phyloP scores from a whole-genome alignment of 2,888 invertebrate genomes.

The Pterobdella sp. region DNA sequence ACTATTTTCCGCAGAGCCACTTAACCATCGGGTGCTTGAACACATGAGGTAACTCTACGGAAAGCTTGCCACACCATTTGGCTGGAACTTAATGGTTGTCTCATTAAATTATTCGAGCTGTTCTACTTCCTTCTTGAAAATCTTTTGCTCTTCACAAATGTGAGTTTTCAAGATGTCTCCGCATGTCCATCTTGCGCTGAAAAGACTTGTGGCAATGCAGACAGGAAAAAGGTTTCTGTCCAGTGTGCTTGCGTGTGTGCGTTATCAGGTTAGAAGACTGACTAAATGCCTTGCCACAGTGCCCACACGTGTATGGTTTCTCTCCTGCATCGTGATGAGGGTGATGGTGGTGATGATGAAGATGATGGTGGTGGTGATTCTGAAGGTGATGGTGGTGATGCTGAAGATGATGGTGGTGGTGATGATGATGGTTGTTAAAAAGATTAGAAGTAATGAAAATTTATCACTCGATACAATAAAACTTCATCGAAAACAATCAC shows the following conservation, averaged over 20 bases:
- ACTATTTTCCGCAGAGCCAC: no score
- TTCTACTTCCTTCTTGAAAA: no score
- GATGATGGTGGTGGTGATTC: not conserved
- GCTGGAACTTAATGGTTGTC: no score
- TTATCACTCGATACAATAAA: no score
- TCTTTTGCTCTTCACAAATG: no score
- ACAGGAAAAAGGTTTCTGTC: conserved; percentile 95
- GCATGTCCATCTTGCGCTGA: conserved; percentile 57
- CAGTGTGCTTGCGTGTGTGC: conserved; percentile 90
- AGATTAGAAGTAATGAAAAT: not conserved
- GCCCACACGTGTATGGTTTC: conserved; percentile 94
- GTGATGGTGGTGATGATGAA: conserved; percentile 1
- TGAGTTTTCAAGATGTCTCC: conserved; percentile 32
- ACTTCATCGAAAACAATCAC: no score
- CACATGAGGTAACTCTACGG: no score
- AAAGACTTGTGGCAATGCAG: conserved; percentile 89
- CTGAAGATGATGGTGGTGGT: not conserved
- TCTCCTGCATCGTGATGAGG: conserved; percentile 64
- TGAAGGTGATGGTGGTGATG: not conserved
- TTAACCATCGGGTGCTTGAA: no score
- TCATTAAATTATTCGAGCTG: no score
- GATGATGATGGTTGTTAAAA: not conserved
- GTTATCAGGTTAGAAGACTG: conserved; percentile 96
- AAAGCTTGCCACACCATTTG: no score
- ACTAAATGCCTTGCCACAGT: conserved; percentile 93